Conservation (phyloP, 2,888 invertebrate species). For the Oligia strigilis region DNA sequence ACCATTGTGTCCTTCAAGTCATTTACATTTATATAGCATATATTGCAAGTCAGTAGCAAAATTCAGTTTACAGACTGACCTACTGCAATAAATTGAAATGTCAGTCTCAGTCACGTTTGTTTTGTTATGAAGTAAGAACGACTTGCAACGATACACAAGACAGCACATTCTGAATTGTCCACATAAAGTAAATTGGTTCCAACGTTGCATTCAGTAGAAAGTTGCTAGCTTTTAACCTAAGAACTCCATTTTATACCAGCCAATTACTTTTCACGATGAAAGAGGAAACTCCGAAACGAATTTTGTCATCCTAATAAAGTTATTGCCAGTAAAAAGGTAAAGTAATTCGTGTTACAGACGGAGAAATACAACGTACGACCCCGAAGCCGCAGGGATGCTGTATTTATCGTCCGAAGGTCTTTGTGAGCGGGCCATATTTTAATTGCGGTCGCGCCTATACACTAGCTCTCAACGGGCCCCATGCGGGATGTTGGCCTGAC, state of each 20-base stretch:
- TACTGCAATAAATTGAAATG: constrained; percentile 32
- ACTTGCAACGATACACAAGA: constrained; percentile 21
- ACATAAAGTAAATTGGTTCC: constrained; percentile 50
- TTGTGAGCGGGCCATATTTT: constrained; percentile 64
- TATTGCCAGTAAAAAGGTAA: constrained; percentile 55
- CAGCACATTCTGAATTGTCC: constrained; percentile 28
- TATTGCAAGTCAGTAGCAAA: not conserved
- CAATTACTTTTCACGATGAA: constrained; percentile 55
- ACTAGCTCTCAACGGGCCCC: constrained; percentile 62
- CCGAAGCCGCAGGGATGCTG: constrained; percentile 36
- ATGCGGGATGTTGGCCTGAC: constrained; percentile 61
- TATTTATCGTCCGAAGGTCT: constrained; percentile 60
- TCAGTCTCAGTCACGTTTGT: constrained; percentile 10
- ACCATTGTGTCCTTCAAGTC: no score
- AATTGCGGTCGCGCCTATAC: constrained; percentile 65
- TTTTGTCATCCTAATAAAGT: constrained; percentile 54
- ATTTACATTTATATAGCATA: not conserved
- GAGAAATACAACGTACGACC: constrained; percentile 50
- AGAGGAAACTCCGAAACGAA: constrained; percentile 44
- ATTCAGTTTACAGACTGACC: constrained; percentile 4
- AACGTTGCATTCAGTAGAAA: constrained; percentile 20
- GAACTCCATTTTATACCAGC: constrained; percentile 33
- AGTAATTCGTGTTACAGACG: constrained; percentile 50
- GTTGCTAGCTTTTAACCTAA: constrained; percentile 35
- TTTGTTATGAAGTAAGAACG: constrained; percentile 18